Base-by-base conservation (phyloP, 2,888 invertebrate species). In the Hetaerina titia region DNA sequence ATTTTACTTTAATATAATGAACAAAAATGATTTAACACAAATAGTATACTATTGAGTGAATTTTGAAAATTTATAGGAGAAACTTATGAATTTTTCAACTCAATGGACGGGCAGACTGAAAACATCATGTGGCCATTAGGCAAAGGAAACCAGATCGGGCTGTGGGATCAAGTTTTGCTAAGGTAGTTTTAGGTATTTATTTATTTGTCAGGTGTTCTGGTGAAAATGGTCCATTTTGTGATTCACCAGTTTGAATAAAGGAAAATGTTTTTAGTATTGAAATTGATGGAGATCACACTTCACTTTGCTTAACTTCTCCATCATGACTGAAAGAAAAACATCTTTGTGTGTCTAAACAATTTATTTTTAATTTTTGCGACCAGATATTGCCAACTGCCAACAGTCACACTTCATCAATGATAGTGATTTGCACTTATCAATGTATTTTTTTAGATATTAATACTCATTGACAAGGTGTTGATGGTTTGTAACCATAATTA, bases 21-120 rank as follows among this genome's bases (percentile, higher is more conserved):
- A 25, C 31, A 11, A 31, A 31, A 31, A 31, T 81, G 31, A 15
- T 13, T 81, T 9, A 15, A 15, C 31, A 81, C 13, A 31, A 11
- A 13, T 31, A 15, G 81, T 11, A 31, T 81, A 31, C 81, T 22
- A 25, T 25, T 81, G 31, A 31, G 31, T 81, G 13, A 31, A 81
- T 11, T 81, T 81, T 11, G 19, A 8, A 9, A 69, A 22, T 22
- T 22, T 45, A 45, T 22, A 69, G 22, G 8, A n/a, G 7, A n/a
- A 22, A 69, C 69, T 69, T 22, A 22, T 19, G n/a, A 8, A 81
- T 31, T 31, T 31, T 31, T 25, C 31, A 81, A 81, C 81, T 31
- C 69, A 81, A 81, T 81, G 81, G 81, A 81, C 31, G 11, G 81
- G 81, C 31, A 81, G 81, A 81, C 22, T 31, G 81, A 81, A 81